A percentile compares a stretch with the other conserved stretches of the same genome.
Conservation (phyloP, 2,888 invertebrate genomes). For the Elysia crispata region DNA sequence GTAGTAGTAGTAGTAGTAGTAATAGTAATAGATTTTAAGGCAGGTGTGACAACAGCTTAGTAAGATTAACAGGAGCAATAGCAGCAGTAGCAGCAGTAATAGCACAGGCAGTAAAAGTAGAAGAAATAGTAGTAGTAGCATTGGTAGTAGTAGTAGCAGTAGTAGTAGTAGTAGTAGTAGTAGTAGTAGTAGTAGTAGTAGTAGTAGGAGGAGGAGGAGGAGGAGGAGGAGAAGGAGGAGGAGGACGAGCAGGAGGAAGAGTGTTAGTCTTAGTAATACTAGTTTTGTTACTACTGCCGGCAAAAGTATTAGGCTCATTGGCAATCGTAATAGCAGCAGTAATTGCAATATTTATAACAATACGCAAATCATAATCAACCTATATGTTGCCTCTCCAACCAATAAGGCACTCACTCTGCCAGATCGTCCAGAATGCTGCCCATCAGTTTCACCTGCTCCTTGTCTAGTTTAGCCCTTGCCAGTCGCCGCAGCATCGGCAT, state of each 20-base stretch:
- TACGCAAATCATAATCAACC: no score
- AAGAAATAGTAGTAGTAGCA: conserved; percentile 36
- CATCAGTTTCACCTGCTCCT: conserved; percentile 74
- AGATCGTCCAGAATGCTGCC: conserved; percentile 73
- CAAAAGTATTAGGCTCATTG: no score
- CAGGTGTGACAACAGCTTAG: no score
- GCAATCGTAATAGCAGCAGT: no score
- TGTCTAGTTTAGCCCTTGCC: conserved; percentile 72
- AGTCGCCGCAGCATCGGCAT: conserved; percentile 74
- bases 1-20: not conserved
- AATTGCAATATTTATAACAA: no score
- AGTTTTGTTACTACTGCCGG: no score
- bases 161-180: conserved; percentile 42
- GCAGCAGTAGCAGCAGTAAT: conserved; percentile 33
- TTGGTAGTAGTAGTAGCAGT: conserved; percentile 39
- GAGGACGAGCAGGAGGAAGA: no score
- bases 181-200: conserved; percentile 41
- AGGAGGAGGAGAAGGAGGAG: not conserved
- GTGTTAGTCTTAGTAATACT: no score
- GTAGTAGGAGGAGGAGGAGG: not conserved
- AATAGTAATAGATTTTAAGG: no score
- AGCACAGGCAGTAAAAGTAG: conserved; percentile 29
- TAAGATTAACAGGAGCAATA: not conserved
- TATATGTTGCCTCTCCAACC: not conserved
- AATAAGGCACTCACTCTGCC: conserved; percentile 68